Evolutionary conservation across 1,140 invertebrate genomes (phyloP), one percentile per base, ranked within the genome.

Genomic region (Camponotus floridanus): DNA sequence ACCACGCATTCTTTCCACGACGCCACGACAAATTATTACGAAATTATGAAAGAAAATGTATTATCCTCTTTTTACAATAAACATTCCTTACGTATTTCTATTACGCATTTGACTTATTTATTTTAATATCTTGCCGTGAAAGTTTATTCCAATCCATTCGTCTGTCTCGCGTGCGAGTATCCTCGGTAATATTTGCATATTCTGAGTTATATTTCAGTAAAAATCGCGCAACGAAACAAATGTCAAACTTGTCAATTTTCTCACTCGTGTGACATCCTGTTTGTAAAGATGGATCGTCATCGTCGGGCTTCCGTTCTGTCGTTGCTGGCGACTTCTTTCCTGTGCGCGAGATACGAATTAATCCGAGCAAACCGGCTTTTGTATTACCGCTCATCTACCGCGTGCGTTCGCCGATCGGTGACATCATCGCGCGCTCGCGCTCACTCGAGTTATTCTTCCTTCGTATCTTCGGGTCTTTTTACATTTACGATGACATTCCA

Each of bases 401-500:
- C 78, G 71, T 81, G 51, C 65, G 31, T 68, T n/a, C 42, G 67
- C 59, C 65, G 78, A 65, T 81, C 79, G 79, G 79, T 81, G 79
- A 81, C 79, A 73, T 81, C 67, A 81, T 67, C 67, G 79, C 11
- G 62, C 31, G 48, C 78, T 15, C 48, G 78, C 48, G 78, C 64
- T 68, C 78, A 42, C 76, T 36, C 78, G 13, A 39, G 36, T 81
- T 73, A 81, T 73, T 81, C 79, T 81, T 73, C 67, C 55, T 81
- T 59, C 83, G 48, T 64, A n/a, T n/a, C n/a, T n/a, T n/a, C 31
- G 79, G 68, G 71, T 86, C 83, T 86, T 88, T 86, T 90, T 81
- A 88, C 87, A 71, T 39, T 51, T 51, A 71, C 89, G 87, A 81
- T 90, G 85, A 83, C 93, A 94, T 93, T 92, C 92, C 93, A 86